Percentiles rank a stretch among this genome's conserved stretches.
Conservation (phyloP, 2,113 vertebrate genomes). For the Jacana jacana region DNA sequence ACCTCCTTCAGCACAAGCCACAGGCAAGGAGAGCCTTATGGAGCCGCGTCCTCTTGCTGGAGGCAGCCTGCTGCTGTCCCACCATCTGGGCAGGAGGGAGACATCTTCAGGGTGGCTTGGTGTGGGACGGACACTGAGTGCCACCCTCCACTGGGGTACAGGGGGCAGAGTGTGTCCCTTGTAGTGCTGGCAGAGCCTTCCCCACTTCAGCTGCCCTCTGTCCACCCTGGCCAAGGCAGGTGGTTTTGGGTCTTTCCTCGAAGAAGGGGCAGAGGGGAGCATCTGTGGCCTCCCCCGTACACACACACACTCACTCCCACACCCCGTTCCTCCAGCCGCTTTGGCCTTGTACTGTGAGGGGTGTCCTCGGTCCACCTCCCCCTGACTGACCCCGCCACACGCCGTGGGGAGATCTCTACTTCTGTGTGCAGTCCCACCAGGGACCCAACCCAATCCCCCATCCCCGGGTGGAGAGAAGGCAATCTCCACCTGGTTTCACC, state of each 20-base stretch:
- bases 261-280: neutral
- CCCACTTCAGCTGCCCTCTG: neutral
- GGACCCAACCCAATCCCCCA: rapidly evolving
- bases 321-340: neutral
- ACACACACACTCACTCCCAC: neutral
- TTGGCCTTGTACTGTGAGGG: constrained; percentile 33
- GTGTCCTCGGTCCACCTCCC: neutral
- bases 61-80: neutral
- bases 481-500: neutral
- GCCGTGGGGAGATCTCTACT: neutral
- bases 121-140: neutral
- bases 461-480: neutral
- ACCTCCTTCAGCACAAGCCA: neutral
- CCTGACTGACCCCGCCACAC: rapidly evolving
- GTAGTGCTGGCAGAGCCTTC: neutral
- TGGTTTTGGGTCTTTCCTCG: neutral
- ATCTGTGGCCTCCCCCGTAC: neutral
- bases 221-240: neutral
- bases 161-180: neutral
- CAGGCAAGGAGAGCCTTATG: neutral
- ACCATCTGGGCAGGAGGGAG: neutral
- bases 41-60: neutral
- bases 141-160: neutral
- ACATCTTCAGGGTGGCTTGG: neutral
- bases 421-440: rapidly evolving